Evolutionary conservation across 1,140 invertebrate genomes (phyloP).

Genomic region (Lithobius niger): DNA sequence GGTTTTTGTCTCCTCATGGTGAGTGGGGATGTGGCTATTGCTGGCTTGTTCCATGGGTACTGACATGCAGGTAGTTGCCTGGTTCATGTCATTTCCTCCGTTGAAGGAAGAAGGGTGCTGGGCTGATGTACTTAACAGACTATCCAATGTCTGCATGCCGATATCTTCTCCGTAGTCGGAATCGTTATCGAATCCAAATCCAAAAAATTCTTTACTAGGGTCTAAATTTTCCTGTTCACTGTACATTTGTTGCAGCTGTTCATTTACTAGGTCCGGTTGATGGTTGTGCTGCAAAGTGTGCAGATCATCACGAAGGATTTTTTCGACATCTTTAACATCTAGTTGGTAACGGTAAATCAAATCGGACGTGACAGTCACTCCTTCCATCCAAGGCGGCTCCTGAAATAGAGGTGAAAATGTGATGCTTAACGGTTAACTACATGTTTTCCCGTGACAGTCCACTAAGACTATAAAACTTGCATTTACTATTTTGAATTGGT

Average conservation of each 20-base stretch:
- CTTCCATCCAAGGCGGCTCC: constrained; percentile 48
- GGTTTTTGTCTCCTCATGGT: too few species aligned
- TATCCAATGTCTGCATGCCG: too few species aligned
- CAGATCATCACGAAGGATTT: constrained; percentile 47
- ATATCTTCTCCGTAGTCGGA: neutral
- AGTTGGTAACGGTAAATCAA: constrained; percentile 54
- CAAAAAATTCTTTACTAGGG: constrained; percentile 8
- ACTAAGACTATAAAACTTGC: too few species aligned
- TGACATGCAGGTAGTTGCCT: too few species aligned
- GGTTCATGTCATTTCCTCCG: too few species aligned
- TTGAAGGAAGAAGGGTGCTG: too few species aligned
- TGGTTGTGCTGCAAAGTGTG: constrained; percentile 41
- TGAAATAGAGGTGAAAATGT: constrained; percentile 21
- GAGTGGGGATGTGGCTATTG: too few species aligned
- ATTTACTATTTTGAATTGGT: too few species aligned
- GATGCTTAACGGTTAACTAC: too few species aligned
- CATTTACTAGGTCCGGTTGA: constrained; percentile 51
- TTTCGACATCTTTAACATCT: constrained; percentile 40
- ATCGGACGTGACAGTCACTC: constrained; percentile 46
- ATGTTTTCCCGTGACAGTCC: too few species aligned
- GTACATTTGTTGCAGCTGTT: constrained; percentile 55
- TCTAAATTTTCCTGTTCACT: constrained; percentile 55
- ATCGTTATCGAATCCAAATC: neutral
- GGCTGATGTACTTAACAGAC: too few species aligned
- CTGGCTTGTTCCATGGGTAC: too few species aligned